phyloP scores from a whole-genome alignment of 2,113 vertebrate genomes.

The Macquaria ambigua region DNA sequence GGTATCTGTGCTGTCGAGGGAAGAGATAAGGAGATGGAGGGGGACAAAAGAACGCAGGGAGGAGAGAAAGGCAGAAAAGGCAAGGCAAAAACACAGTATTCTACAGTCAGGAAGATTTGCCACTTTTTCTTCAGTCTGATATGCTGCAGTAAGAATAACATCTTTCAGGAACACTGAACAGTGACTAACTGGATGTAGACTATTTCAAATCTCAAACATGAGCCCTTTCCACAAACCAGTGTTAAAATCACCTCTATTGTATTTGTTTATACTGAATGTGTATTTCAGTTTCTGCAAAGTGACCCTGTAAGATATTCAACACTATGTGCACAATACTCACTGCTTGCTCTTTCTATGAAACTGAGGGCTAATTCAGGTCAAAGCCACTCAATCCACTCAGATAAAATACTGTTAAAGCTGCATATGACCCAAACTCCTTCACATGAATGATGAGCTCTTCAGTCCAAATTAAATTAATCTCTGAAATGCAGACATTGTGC shows the following conservation, averaged over 20 bases:
- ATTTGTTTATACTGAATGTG: background rate
- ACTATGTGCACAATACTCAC: background rate
- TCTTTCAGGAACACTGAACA: background rate
- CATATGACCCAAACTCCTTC: background rate
- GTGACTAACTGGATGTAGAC: background rate
- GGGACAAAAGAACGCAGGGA: background rate
- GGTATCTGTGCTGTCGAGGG: conserved; percentile 41
- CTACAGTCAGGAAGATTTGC: background rate
- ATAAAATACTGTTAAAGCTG: background rate
- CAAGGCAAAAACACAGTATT: background rate
- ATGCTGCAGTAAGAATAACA: background rate
- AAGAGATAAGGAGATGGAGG: conserved; percentile 39
- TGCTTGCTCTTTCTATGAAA: accelerated
- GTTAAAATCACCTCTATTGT: background rate
- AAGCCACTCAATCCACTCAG: background rate
- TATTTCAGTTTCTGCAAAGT: background rate
- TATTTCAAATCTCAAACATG: background rate
- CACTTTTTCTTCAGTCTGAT: background rate
- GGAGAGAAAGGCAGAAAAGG: background rate
- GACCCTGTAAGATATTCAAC: background rate
- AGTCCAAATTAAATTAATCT: background rate
- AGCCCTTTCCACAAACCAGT: background rate
- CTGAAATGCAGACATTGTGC: background rate
- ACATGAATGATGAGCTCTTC: background rate
- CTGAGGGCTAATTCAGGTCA: background rate